Evolutionary conservation across 2,888 invertebrate genomes (phyloP), one percentile per base, ranked within the genome.

Genomic region (Hirtodrosophila histrioides): DNA sequence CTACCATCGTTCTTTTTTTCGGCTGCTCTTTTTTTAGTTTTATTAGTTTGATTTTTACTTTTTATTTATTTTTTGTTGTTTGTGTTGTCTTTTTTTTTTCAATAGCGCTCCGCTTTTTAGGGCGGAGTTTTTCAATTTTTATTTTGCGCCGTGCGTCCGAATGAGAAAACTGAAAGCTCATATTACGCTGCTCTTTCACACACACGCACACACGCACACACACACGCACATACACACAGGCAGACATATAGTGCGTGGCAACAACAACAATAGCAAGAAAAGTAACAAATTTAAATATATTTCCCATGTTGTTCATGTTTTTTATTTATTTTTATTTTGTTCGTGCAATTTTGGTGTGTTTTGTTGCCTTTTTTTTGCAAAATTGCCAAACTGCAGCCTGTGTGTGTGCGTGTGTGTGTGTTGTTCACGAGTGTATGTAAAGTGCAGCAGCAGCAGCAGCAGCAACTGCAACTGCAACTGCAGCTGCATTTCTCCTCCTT

Each of bases 51-150:
- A 65, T 81, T 87, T 85, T 87, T 85, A 78, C 81, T 81, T 80
- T 78, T 85, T 78, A 67, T 65, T 45, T n/a, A 39, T 48, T 37
- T 60, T 58, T 61, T 39, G n/a, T n/a, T n/a, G n/a, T n/a, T n/a
- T n/a, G n/a, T n/a, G n/a, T n/a, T n/a, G n/a, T n/a, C n/a, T 53
- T 48, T 69, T 69, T 64, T 61, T 82, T 69, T 68, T 67, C 66
- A 72, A 73, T 66, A 72, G 64, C 75, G 74, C 64, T 45, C 35
- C 74, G 74, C 77, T 73, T 89, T 91, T 90, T 88, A 88, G 91
- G 91, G 91, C 91, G 91, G 91, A 89, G 91, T 91, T 91, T 91
- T 91, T 91, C 88, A 87, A 86, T 89, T 91, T 89, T 90, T 89
- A 89, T 91, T 90, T 88, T 88, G 80, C 72, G 45, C 40, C 64